Evolutionary conservation across 1,140 invertebrate genomes (phyloP), one percentile per base, ranked within the genome.

Genomic region (Vanessa atalanta): DNA sequence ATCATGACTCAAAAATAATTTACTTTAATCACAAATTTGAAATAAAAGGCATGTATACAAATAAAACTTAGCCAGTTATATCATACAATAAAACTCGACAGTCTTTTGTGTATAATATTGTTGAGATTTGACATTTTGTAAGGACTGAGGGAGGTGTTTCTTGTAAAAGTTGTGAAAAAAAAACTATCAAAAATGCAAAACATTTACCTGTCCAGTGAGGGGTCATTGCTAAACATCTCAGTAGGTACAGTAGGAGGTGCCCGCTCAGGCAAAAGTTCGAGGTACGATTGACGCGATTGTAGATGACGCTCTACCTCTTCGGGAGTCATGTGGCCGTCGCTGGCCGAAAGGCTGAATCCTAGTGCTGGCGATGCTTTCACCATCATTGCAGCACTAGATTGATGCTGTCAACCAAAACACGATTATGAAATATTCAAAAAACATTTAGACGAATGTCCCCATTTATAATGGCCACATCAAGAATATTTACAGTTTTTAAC

Each of bases 201-300:
- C 37, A 12, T 47, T 64, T 88, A 96, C 96, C 96, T 97, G 84
- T 97, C 96, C 73, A 96, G 92, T 12, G 96, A 97, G 63, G 96
- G 96, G 83, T 98, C 97, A 92, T 98, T 98, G 84, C 97, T 98
- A 82, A 98, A 98, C 95, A 98, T 97, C 91, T 98, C 97, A 60
- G 96, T 97, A 11, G 97, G 97, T 13, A 98, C 96, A 48, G 97
- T 98, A 1, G 97, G 95, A 1, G 97, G 97, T 65, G 97, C 96
- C 82, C 97, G 95, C 88, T 98, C 97, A 16, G 96, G 96, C 70
- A 97, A 94, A 60, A 98, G 94, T 86, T 97, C 97, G 86, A 98
- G 92, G 80, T 95, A 96, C 70, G 95, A 95, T 82, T 97, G 97
- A 72, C 97, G 94, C 51, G 97, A 97, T 89, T 98, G 97, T 73